Evolutionary conservation across 2,888 invertebrate species (phyloP).

Genomic region (Cylloceria caligata): DNA sequence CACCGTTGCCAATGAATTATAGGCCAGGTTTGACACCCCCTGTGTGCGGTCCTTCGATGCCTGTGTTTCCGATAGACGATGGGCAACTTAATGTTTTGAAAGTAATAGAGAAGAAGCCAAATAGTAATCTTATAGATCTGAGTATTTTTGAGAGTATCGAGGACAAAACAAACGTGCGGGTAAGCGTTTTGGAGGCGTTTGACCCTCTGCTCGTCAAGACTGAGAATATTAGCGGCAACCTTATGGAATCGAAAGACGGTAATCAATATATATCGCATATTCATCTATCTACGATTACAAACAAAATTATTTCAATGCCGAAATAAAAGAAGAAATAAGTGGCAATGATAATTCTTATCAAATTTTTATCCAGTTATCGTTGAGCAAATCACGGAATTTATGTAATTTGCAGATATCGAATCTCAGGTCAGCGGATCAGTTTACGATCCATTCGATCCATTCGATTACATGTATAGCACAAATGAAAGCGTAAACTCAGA

Average conservation of each 20-base stretch:
- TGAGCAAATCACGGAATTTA: conserved; percentile 40
- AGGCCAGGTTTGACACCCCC: conserved; percentile 78
- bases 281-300: background rate
- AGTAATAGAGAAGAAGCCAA: conserved; percentile 85
- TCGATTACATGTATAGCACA: conserved; percentile 90
- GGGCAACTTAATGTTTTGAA: conserved; percentile 83
- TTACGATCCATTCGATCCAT: conserved; percentile 92
- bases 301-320: background rate
- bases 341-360: conserved; percentile 32
- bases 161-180: conserved; percentile 86
- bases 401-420: conserved; percentile 79
- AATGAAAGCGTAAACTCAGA: conserved; percentile 88
- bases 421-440: conserved; percentile 88
- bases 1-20: conserved; percentile 82
- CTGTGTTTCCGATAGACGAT: conserved; percentile 75
- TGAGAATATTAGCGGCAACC: conserved; percentile 80
- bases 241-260: conserved; percentile 73
- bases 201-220: conserved; percentile 91
- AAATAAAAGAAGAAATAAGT: conserved; percentile 4
- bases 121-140: conserved; percentile 87
- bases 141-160: conserved; percentile 84
- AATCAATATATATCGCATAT: conserved; percentile 31
- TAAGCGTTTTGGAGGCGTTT: conserved; percentile 94
- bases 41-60: conserved; percentile 77
- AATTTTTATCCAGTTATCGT: conserved; percentile 32